Conservation (phyloP, 2,888 invertebrate genomes). For the Lithophane leautieri region DNA sequence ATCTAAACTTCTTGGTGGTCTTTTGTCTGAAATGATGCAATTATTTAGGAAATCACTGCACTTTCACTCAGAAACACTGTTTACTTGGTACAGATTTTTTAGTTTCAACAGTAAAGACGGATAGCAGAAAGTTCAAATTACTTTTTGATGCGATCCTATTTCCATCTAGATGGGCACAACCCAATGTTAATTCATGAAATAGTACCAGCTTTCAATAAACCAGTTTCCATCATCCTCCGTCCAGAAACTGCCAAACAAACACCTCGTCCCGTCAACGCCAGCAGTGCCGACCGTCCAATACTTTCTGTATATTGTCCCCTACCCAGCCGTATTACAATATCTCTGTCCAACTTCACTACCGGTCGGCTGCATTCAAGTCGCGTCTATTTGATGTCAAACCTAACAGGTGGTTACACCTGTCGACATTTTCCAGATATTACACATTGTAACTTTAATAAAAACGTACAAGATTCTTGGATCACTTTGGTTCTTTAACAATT, state of each 20-base stretch:
- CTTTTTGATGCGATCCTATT: background rate
- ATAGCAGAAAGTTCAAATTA: background rate
- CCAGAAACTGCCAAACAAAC: slow-evolving; percentile 40
- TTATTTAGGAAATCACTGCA: background rate
- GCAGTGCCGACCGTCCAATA: slow-evolving; percentile 38
- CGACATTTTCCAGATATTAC: slow-evolving; percentile 48
- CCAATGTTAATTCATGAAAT: background rate
- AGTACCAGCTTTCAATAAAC: slow-evolving; percentile 2
- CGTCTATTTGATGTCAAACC: slow-evolving; percentile 55
- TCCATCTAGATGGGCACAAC: background rate
- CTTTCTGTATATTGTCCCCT: slow-evolving; percentile 37
- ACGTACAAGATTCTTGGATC: slow-evolving; percentile 53
- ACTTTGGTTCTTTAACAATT: slow-evolving; percentile 38
- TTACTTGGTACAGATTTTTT: background rate
- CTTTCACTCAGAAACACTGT: background rate
- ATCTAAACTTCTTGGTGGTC: background rate
- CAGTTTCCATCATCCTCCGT: background rate
- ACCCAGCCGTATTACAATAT: slow-evolving; percentile 43
- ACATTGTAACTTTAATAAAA: slow-evolving; percentile 53
- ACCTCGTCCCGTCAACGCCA: slow-evolving; percentile 31
- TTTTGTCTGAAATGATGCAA: background rate
- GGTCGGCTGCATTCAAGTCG: slow-evolving; percentile 48
- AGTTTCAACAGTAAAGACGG: no score
- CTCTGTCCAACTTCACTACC: slow-evolving; percentile 35
- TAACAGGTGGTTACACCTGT: slow-evolving; percentile 61